Percentiles rank a stretch among this genome's conserved stretches.
Conservation (phyloP, 2,888 invertebrate species). For the Eretmocerus hayati region DNA sequence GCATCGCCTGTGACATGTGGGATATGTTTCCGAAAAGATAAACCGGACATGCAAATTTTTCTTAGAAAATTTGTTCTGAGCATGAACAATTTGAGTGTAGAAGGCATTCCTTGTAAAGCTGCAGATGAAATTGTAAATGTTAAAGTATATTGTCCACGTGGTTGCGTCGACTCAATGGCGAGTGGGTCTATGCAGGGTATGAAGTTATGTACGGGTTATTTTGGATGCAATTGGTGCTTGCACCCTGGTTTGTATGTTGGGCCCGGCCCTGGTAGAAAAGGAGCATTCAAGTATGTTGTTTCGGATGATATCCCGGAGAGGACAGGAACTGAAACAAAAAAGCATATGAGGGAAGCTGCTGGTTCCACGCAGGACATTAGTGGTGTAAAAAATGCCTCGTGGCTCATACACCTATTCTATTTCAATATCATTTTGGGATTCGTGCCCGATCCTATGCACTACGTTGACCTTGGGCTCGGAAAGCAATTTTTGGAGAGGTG, state of each 20-base stretch:
- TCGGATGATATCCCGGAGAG: no score
- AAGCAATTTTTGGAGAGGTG: constrained; percentile 1
- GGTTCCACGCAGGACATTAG: not conserved
- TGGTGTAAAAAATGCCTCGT: not conserved
- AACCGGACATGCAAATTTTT: constrained; percentile 19
- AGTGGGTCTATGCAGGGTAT: constrained; percentile 12
- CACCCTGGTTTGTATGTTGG: no score
- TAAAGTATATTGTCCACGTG: constrained; percentile 5
- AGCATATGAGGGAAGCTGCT: not conserved
- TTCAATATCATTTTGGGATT: not conserved
- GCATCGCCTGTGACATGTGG: constrained; percentile 1
- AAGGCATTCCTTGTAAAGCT: constrained; percentile 9
- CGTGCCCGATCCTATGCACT: not conserved
- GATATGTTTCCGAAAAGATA: constrained; percentile 15
- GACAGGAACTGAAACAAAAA: not conserved
- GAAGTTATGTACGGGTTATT: constrained; percentile 15
- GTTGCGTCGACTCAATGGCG: constrained; percentile 17
- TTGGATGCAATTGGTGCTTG: constrained; percentile 17
- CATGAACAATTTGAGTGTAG: constrained; percentile 13
- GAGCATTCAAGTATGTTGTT: no score
- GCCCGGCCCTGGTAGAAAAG: no score
- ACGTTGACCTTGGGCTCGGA: not conserved
- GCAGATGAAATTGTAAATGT: constrained; percentile 3
- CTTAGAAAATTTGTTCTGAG: constrained; percentile 15
- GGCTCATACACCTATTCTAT: not conserved